Conservation (phyloP, 2,113 vertebrate species). For the Barnardius zonarius region DNA sequence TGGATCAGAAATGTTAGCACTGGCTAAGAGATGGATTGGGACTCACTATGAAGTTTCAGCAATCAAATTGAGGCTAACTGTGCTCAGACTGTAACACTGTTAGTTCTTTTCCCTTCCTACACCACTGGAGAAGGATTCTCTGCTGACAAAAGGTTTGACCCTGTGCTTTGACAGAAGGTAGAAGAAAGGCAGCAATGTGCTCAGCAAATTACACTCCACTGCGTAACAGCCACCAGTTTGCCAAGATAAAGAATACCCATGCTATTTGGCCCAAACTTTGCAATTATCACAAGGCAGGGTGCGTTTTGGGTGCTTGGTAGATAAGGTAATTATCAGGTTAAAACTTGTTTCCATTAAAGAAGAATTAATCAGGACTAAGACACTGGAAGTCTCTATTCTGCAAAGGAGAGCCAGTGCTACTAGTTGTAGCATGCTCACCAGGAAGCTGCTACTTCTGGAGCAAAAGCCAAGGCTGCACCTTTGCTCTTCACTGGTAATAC, state of each 20-base stretch:
- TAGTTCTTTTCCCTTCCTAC: not conserved
- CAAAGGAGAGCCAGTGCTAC: not conserved
- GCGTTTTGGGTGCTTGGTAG: not conserved
- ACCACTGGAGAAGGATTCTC: not conserved
- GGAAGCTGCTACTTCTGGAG: not conserved
- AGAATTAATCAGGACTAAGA: not conserved
- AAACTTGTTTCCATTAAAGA: not conserved
- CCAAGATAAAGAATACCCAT: not conserved
- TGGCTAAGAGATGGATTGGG: not conserved
- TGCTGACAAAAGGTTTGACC: not conserved
- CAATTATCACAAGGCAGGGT: not conserved
- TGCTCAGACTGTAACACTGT: not conserved
- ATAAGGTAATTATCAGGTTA: not conserved
- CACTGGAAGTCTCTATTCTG: not conserved
- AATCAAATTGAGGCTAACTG: not conserved
- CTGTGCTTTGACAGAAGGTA: not conserved
- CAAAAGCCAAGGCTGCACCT: not conserved
- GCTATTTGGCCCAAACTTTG: not conserved
- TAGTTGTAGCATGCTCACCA: not conserved
- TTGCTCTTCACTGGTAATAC: constrained; percentile 49
- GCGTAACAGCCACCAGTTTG: not conserved
- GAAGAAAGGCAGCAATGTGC: not conserved
- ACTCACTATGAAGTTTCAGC: not conserved
- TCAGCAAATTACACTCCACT: not conserved
- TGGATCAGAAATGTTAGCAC: not conserved